A percentile compares a stretch with the other conserved stretches of the same genome.
Evolutionary conservation across 2,888 invertebrate species (phyloP).

Genomic region (Xanthia togata): DNA sequence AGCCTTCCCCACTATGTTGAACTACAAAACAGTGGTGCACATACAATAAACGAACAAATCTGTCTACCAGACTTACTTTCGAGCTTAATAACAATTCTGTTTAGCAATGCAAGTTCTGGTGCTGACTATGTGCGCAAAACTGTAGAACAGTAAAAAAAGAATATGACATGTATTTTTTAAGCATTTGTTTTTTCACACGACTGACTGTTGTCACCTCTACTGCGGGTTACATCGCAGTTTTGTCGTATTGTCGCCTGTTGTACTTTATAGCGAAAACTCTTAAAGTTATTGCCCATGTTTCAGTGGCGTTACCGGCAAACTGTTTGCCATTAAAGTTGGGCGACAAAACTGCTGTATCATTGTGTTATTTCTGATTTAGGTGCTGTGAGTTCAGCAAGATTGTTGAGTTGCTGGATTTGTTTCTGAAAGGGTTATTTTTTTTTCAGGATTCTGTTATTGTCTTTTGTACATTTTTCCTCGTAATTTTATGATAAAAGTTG

Average conservation of each 20-base stretch:
- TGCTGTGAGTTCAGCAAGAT: slow-evolving; percentile 39
- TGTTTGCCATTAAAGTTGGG: slow-evolving; percentile 66
- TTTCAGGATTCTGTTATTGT: neutral
- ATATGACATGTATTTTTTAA: neutral
- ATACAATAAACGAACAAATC: neutral
- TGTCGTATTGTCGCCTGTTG: slow-evolving; percentile 71
- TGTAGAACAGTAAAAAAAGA: neutral
- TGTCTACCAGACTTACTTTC: neutral
- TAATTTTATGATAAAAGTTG: too few relatives aligned
- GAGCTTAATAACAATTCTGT: neutral
- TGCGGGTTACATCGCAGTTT: slow-evolving; percentile 46
- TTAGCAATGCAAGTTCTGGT: neutral
- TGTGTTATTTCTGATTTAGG: slow-evolving; percentile 60
- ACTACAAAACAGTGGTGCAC: neutral
- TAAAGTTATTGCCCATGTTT: slow-evolving; percentile 74
- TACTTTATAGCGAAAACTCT: slow-evolving; percentile 74
- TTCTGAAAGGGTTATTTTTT: slow-evolving; percentile 2
- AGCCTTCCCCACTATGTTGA: neutral
- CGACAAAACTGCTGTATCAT: slow-evolving; percentile 56
- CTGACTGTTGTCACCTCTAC: slow-evolving; percentile 42
- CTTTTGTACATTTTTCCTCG: too few relatives aligned
- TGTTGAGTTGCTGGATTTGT: slow-evolving; percentile 37
- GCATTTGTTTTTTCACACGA: neutral
- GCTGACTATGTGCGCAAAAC: neutral
- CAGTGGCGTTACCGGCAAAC: slow-evolving; percentile 66